Base-by-base conservation (phyloP, 1,140 invertebrate genomes). In the Neuroterus valhalla region DNA sequence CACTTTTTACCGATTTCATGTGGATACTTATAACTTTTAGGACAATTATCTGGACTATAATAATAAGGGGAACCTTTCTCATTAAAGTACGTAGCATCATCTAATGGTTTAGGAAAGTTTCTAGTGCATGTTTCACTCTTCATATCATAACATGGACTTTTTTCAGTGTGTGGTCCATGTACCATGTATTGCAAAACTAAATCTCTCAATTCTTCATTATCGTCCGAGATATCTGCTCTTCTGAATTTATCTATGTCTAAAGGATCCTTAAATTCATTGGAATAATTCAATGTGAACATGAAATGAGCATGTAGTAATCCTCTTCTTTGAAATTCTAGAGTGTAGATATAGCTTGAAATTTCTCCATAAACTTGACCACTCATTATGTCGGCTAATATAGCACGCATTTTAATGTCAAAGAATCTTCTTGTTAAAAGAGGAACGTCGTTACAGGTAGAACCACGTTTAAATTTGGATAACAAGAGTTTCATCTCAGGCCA, bases 131-230 rank as follows among this genome's bases (percentile, higher is more conserved):
- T 62, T 48, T 78, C 23, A 42, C 55, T 70, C 19, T 69, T 38
- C 44, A 43, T 19, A 72, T 75, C 31, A 42, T 31, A 70, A 72
- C 73, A 78, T 66, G 23, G 68, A 19, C 55, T 72, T 67, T 70
- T 71, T 31, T 67, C 21, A 11, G 67, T 68, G 44, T 78, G 71
- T 6, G 68, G 76, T 38, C 68, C 76, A 71, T 78, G 71, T 68
- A 50, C 67, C 72, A 74, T 78, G 62, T 74, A 46, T 74, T 74
- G 72, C 45, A 78, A 68, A 17, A 74, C 72, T 71, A 74, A 71
- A 46, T 67, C 8, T 67, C 62, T 31, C 43, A 74, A 52, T 52
- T 69, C 31, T 8, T 5, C 14, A 23, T 78, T n/a, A 42, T 74
- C 38, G 17, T 50, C 19, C n/a, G 72, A 66, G n/a, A 78, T 78